Conservation (phyloP, 2,797 vertebrate genomes). For the Falco concolor region DNA sequence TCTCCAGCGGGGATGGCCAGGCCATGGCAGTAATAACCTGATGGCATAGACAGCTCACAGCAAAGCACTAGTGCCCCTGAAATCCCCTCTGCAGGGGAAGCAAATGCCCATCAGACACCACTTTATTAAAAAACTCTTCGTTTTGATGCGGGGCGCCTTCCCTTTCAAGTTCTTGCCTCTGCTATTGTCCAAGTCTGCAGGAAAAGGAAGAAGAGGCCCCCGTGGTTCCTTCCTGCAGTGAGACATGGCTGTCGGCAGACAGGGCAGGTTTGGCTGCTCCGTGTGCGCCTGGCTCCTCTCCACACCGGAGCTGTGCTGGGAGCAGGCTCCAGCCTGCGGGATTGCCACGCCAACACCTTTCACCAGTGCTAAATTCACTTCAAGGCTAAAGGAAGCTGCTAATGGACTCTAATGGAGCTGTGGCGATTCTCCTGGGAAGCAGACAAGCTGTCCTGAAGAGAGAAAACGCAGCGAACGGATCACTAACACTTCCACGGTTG, state of each 20-base stretch:
- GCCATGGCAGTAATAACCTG: rapidly evolving
- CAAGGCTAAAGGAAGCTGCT: neutral
- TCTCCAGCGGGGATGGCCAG: rapidly evolving
- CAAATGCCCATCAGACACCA: rapidly evolving
- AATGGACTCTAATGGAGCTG: constrained; percentile 20
- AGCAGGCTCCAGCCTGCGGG: neutral
- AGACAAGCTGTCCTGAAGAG: neutral
- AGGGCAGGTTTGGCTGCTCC: neutral
- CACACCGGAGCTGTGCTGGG: rapidly evolving
- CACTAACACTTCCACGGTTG: neutral
- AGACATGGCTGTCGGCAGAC: neutral
- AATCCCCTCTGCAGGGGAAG: too few relatives aligned
- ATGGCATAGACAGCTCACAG: neutral
- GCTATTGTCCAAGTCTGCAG: neutral
- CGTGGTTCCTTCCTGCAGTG: neutral
- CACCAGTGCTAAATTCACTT: neutral
- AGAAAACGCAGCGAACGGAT: neutral
- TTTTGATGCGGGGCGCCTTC: neutral
- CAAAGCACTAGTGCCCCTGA: rapidly evolving
- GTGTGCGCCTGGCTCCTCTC: neutral
- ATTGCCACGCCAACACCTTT: neutral
- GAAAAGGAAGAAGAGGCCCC: neutral
- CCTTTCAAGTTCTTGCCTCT: neutral
- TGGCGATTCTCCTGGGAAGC: neutral
- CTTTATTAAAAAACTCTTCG: neutral